Base-by-base conservation (phyloP, 2,113 vertebrate genomes). In the Phoxinus phoxinus region DNA sequence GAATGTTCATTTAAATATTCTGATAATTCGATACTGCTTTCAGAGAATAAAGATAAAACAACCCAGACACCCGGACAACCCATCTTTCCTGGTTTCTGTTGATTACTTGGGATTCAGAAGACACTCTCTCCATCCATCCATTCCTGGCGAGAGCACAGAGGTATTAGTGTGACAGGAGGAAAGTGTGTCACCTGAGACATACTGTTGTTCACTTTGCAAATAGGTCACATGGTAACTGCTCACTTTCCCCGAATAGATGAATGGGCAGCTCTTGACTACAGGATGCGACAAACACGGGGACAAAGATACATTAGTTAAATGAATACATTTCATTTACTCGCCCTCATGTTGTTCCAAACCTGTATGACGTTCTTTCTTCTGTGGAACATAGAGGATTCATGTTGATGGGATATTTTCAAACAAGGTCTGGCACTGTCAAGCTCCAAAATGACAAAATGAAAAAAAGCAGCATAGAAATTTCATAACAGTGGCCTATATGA, bases 61-160 rank as follows among this genome's bases (percentile, higher is more conserved):
- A 41, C 35, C 8, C 17, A 32, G 48, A 56, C 41, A 41, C 37
- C 73, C 5, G 9, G 73, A 51, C 9, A 17, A 69, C 30, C 7
- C 15, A 32, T 44, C 4, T 72, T 77, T 6, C 13, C 46, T 77
- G 3, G 25, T 35, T 78, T 59, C 15, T 58, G 53, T 37, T 37
- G 30, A 59, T n/a, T 9, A n/a, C 53, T 78, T 78, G 32, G 19
- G 23, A 37, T 25, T 25, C 23, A 25, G 71, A 12, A 25, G 37
- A 73, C 17, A 69, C 32, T 71, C 37, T 73, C 71, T 73, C 71
- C 71, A 73, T 73, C 71, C 41, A 25, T 73, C 71, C n/a, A n/a
- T n/a, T n/a, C n/a, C 41, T 46, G 41, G 12, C 71, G 25, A 46
- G 41, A 46, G 41, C 41, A 25, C 23, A 73, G 71, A 73, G 23